phyloP scores from a whole-genome alignment of 30 jellyfish, hydroid and myxozoan species.

The Chironex yamaguchii region DNA sequence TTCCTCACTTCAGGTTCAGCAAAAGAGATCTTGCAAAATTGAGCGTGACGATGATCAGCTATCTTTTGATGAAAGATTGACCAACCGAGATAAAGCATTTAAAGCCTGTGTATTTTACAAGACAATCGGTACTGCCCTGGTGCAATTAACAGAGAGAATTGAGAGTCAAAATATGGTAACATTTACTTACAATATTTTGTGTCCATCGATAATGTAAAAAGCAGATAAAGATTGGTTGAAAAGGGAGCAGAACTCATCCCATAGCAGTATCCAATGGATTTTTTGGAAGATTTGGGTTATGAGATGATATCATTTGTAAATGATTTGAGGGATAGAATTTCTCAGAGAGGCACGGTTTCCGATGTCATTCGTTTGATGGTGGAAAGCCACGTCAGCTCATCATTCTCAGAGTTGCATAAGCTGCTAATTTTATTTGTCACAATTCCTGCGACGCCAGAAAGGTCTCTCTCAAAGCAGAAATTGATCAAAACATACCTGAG shows the following conservation, averaged over 20 bases:
- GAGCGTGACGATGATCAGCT: background rate
- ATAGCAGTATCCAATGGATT: too few relatives aligned
- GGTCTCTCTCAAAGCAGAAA: constrained; percentile 21
- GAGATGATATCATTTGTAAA: constrained; percentile 29
- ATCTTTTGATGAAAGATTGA: background rate
- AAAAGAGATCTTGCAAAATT: background rate
- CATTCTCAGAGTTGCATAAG: constrained; percentile 18
- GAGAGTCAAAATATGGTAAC: background rate
- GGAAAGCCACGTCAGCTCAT: constrained; percentile 51
- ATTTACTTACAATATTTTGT: background rate
- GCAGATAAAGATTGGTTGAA: background rate
- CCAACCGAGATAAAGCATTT: background rate
- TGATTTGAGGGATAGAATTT: constrained; percentile 3
- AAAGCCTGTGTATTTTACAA: background rate
- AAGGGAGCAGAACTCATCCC: too few relatives aligned
- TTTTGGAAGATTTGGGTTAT: background rate
- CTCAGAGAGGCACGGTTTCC: background rate
- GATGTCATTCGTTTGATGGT: constrained; percentile 12
- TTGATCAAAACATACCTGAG: constrained; percentile 49
- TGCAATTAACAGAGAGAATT: background rate
- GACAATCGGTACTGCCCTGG: background rate
- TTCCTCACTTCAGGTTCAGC: background rate
- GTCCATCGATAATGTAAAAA: background rate
- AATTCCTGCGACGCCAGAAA: constrained; percentile 34
- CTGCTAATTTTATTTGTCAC: constrained; percentile 30